Evolutionary conservation across 1,140 invertebrate species (phyloP), one percentile per base, ranked within the genome.

Genomic region (Lepidurus packardi): DNA sequence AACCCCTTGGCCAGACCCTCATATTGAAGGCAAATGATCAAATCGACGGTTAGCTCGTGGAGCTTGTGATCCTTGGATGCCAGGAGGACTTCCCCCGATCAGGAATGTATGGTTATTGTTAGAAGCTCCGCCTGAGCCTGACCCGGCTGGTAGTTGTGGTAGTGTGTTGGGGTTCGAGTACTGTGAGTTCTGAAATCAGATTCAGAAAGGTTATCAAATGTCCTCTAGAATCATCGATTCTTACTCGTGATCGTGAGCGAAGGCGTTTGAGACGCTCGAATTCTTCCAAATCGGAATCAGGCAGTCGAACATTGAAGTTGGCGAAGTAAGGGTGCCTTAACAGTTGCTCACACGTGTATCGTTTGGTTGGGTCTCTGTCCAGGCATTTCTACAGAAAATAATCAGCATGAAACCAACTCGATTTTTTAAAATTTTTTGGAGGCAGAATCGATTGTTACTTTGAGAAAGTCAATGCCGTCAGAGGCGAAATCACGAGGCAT

Each of bases 341-440:
- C 25, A 99, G 87, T 84, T 97, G 93, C 81, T 96, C 93, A 85
- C 96, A 94, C 24, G 78, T 80, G 43, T 77, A 89, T 81, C 98
- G 88, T 84, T 93, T 91, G 74, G 90, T 88, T 0, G 97, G 97
- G 86, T 99, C 95, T 86, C 96, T 96, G 83, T 97, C 94, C 75
- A 99, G 85, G 84, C 97, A 99, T 90, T 93, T 95, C 91, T 95
- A 85, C 21, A 86, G 8, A 80, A 53, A 79, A 78, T 73, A 65
- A 79, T 43, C 6, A 11, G 24, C 25, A 74, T 41, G 13, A 21
- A 43, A n/a, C 43, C 9, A 75, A 10, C 11, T 74, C n/a, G 21
- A 34, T 74, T 78, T 44, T 41, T 21, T 16, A n/a, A n/a, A 16
- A 4, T 73, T 73, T 41, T 34, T 34, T 34, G 1, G 8, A 75